Evolutionary conservation across 2,113 vertebrate genomes (phyloP).

Genomic region (Hemiscyllium ocellatum): DNA sequence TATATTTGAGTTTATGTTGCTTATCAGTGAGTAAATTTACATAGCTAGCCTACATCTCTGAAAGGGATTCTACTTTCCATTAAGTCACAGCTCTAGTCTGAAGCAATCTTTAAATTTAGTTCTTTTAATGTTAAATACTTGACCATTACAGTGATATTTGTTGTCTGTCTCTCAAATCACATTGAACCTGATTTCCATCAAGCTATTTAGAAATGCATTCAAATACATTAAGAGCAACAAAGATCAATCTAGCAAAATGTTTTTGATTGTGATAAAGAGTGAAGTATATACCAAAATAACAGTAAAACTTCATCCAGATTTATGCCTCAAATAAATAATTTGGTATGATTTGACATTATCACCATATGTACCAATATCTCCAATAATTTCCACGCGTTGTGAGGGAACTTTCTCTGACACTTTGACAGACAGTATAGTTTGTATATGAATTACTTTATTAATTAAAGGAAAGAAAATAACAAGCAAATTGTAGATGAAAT

Average conservation of each 20-base stretch:
- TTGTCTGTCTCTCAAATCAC: not conserved
- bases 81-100: not conserved
- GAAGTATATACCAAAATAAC: no score
- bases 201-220: not conserved
- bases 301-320: not conserved
- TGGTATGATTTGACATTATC: not conserved
- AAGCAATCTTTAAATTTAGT: not conserved
- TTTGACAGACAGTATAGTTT: no score
- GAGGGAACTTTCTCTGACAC: no score
- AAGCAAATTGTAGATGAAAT: no score
- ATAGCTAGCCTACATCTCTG: no score
- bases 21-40: not conserved
- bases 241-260: no score
- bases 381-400: no score
- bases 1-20: not conserved
- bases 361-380: no score
- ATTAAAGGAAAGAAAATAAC: no score
- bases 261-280: no score
- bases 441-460: no score
- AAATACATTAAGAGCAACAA: no score
- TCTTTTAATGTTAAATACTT: not conserved
- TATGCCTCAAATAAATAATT: not conserved
- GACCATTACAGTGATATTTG: not conserved
- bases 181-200: not conserved
- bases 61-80: not conserved